Evolutionary conservation across 2,797 vertebrate genomes (phyloP).

Genomic region (Paratrypauchen microcephalus): DNA sequence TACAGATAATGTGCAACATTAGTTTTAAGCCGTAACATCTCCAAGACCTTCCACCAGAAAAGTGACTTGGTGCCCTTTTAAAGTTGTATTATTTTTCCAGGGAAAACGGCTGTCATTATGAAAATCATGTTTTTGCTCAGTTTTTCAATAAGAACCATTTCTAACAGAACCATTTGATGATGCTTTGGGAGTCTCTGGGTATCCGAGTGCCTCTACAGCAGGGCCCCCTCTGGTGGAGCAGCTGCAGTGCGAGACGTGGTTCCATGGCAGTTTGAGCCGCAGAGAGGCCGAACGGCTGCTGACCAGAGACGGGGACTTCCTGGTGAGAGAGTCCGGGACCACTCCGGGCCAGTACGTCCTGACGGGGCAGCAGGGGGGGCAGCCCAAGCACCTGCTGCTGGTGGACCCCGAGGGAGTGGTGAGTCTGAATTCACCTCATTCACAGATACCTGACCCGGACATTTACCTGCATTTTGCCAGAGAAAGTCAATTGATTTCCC

Average conservation of each 20-base stretch:
- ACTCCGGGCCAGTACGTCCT: constrained; percentile 95
- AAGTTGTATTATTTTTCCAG: not conserved
- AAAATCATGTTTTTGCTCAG: not conserved
- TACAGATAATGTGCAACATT: too few relatives aligned
- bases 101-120: constrained; percentile 9
- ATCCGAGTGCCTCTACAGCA: constrained; percentile 59
- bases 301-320: constrained; percentile 90
- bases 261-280: constrained; percentile 90
- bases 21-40: too few relatives aligned
- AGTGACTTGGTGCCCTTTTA: too few relatives aligned
- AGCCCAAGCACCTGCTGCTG: constrained; percentile 93
- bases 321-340: constrained; percentile 94
- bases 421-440: constrained; percentile 53
- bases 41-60: too few relatives aligned
- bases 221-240: constrained; percentile 89
- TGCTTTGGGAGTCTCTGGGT: constrained; percentile 80
- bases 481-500: too few relatives aligned
- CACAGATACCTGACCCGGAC: too few relatives aligned
- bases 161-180: constrained; percentile 92
- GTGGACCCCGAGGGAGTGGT: constrained; percentile 98
- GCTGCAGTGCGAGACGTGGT: constrained; percentile 90
- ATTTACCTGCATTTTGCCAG: too few relatives aligned
- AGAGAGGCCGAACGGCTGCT: constrained; percentile 90
- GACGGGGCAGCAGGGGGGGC: constrained; percentile 91
- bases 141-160: not conserved